A percentile compares a stretch with the other conserved stretches of the same genome.
Evolutionary conservation across 2,888 invertebrate genomes (phyloP).

Genomic region (Ptychoptera albimana): DNA sequence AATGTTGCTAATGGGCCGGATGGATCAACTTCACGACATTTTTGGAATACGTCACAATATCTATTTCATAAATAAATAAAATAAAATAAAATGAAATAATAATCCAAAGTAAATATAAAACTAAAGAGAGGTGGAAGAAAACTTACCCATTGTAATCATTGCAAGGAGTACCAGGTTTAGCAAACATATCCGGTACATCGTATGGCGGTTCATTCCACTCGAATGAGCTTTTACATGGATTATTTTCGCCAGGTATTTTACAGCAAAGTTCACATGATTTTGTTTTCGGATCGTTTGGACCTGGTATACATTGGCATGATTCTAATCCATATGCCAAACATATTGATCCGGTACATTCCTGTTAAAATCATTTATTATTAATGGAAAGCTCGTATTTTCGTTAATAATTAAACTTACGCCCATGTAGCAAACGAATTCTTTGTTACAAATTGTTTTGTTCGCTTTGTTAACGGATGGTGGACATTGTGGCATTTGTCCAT

Average conservation of each 20-base stretch:
- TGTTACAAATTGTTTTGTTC: conserved; percentile 90
- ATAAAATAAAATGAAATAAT: conserved; percentile 7
- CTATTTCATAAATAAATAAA: conserved; percentile 19
- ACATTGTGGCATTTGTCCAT: conserved; percentile 76
- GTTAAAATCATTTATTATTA: conserved; percentile 35
- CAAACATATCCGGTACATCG: conserved; percentile 85
- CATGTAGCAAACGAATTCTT: conserved; percentile 93
- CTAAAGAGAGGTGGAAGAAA: neutral
- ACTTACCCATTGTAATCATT: conserved; percentile 74
- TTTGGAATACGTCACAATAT: conserved; percentile 51
- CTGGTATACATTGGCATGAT: conserved; percentile 84
- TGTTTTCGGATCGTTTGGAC: conserved; percentile 60
- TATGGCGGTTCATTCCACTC: conserved; percentile 79
- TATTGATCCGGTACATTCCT: conserved; percentile 88
- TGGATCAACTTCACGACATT: conserved; percentile 84
- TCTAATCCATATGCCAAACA: conserved; percentile 91
- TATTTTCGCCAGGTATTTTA: conserved; percentile 65
- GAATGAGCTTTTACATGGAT: conserved; percentile 75
- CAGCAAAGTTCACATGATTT: conserved; percentile 91
- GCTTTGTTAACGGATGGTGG: conserved; percentile 84
- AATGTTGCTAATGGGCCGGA: conserved; percentile 83
- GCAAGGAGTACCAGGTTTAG: conserved; percentile 87
- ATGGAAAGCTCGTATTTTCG: conserved; percentile 5
- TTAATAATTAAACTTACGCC: conserved; percentile 32
- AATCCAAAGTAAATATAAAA: neutral